Evolutionary conservation across 2,888 invertebrate species (phyloP).

Genomic region (Selenia dentaria): DNA sequence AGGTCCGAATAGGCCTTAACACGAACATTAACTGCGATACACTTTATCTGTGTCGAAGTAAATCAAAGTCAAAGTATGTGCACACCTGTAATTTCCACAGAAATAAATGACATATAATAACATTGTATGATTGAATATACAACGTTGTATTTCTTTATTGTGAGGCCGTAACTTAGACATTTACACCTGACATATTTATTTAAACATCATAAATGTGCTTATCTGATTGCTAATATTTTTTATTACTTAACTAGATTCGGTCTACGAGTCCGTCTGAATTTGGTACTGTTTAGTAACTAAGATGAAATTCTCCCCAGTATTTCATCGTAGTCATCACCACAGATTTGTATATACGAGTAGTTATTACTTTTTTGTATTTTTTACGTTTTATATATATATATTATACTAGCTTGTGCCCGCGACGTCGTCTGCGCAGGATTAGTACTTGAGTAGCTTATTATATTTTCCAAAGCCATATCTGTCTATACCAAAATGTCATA

Average conservation of each 20-base stretch:
- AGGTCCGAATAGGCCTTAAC: too few relatives aligned
- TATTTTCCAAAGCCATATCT: too few relatives aligned
- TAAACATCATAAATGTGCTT: slow-evolving; percentile 48
- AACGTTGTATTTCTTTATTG: slow-evolving; percentile 39
- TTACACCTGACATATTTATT: slow-evolving; percentile 52
- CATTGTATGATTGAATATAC: slow-evolving; percentile 48
- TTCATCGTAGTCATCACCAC: too few relatives aligned
- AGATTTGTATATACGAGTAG: too few relatives aligned
- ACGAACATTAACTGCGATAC: slow-evolving; percentile 10
- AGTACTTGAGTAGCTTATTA: too few relatives aligned
- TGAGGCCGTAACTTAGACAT: slow-evolving; percentile 48
- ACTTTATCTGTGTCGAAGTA: slow-evolving; percentile 22
- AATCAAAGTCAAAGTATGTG: slow-evolving; percentile 29
- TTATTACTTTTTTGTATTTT: too few relatives aligned
- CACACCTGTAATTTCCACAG: slow-evolving; percentile 37
- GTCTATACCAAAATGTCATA: too few relatives aligned
- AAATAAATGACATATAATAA: slow-evolving; percentile 38
- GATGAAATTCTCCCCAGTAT: too few relatives aligned
- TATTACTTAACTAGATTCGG: slow-evolving; percentile 3
- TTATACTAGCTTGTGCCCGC: too few relatives aligned
- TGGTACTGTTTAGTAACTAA: too few relatives aligned
- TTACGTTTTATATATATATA: too few relatives aligned
- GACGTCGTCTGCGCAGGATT: too few relatives aligned
- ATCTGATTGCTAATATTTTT: slow-evolving; percentile 1
- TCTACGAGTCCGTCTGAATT: not conserved